Evolutionary conservation across 2,113 vertebrate species (phyloP), one percentile per base, ranked within the genome.

Genomic region (Thermophis baileyi): DNA sequence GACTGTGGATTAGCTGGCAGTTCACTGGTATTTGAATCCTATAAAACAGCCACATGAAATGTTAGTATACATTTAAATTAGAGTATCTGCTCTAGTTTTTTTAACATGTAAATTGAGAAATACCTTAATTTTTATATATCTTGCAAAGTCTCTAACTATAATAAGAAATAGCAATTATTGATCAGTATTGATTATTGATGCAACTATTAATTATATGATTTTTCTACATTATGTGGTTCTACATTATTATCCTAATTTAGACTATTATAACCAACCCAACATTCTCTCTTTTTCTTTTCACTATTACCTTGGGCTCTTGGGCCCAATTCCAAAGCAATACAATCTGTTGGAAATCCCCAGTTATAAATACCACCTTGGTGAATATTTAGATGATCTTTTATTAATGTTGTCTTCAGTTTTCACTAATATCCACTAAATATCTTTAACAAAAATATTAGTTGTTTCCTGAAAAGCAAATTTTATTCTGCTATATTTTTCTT

Each of bases 21-120:
- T 87, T 96, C 74, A 50, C 97, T 95, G 92, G 94, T 91, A 92
- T 97, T 95, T 90, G 97, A 97, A 96, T 98, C 98, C 97, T 98
- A 95, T 85, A 95, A 96, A 87, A 86, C 0, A 91, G 89, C 87
- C 0, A 91, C 87, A 88, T 3, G 22, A 92, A 9, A 95, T 18
- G 81, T 92, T 90, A 89, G 22, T 5, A 20, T 46, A 91, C 46
- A 0, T 81, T 81, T 40, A 81, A 81, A 81, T 81, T 9, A 40
- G 6, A 44, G 18, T 81, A 9, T 40, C 3, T 81, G 16, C 2
- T 81, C 35, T 81, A 1, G n/a, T 22, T 81, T 74, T 30, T 40
- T 22, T 44, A 81, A 40, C 6, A 44, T 40, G 35, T 18, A 40
- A 74, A 74, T 74, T 74, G 5, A 40, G 69, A 74, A 81, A 14